Evolutionary conservation across 1,140 invertebrate genomes (phyloP).

Genomic region (Cryptotermes secundus): DNA sequence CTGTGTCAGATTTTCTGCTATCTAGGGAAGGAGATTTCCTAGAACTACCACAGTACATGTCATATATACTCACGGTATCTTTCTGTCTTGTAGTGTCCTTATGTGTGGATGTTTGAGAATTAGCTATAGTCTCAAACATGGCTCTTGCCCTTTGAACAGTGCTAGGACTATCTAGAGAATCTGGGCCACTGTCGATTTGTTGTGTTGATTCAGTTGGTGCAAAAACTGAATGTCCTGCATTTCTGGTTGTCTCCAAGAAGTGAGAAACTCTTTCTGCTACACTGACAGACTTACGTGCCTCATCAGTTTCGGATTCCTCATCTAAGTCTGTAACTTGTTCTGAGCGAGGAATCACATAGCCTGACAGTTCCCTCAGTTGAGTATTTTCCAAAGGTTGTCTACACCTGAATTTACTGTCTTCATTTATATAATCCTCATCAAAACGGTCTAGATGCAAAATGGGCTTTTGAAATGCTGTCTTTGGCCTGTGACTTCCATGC

Average conservation of each 20-base stretch:
- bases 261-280: conserved; percentile 57
- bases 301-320: conserved; percentile 44
- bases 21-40: neutral
- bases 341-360: conserved; percentile 37
- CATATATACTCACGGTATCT: neutral
- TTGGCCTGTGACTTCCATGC: conserved; percentile 41
- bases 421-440: conserved; percentile 28
- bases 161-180: conserved; percentile 54
- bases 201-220: conserved; percentile 42
- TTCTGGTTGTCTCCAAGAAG: conserved; percentile 57
- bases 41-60: neutral
- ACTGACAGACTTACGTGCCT: conserved; percentile 43
- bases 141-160: conserved; percentile 64
- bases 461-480: conserved; percentile 10
- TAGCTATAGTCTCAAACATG: conserved; percentile 63
- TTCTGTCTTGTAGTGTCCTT: neutral
- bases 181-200: conserved; percentile 42
- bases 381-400: neutral
- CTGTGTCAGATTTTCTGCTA: neutral
- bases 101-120: conserved; percentile 37
- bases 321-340: conserved; percentile 44
- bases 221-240: conserved; percentile 45
- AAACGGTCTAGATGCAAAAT: neutral
- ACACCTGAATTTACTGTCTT: neutral
- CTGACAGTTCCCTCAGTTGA: neutral